Percentiles rank a stretch among this genome's conserved stretches.
Evolutionary conservation across 2,888 invertebrate species (phyloP).

Genomic region (Coenonympha arcania): DNA sequence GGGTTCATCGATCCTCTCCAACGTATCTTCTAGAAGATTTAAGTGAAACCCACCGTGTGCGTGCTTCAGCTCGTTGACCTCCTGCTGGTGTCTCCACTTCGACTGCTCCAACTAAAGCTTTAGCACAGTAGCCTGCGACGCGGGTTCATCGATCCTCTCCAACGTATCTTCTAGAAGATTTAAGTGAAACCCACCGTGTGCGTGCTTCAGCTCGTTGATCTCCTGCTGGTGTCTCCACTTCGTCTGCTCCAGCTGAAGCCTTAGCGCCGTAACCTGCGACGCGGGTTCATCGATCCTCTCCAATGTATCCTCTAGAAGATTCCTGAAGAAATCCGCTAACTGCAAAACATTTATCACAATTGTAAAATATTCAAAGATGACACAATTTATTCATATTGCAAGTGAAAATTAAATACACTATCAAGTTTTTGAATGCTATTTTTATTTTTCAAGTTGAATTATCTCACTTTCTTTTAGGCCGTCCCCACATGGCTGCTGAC

Average conservation of each 20-base stretch:
- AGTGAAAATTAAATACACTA: no score
- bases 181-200: constrained; percentile 72
- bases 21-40: constrained; percentile 78
- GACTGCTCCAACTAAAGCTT: constrained; percentile 80
- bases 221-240: constrained; percentile 83
- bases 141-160: constrained; percentile 74
- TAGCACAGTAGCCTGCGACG: constrained; percentile 74
- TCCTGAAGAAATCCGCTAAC: constrained; percentile 81
- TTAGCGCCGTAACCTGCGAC: constrained; percentile 75
- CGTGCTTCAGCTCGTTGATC: constrained; percentile 81
- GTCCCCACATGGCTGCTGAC: no score
- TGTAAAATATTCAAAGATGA: no score
- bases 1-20: constrained; percentile 76
- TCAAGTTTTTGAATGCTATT: no score
- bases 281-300: constrained; percentile 75
- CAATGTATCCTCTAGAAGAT: constrained; percentile 78
- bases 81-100: constrained; percentile 81
- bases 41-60: constrained; percentile 75
- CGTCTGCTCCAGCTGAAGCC: constrained; percentile 80
- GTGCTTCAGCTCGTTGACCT: constrained; percentile 82
- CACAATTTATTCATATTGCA: no score
- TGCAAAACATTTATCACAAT: constrained; percentile 42
- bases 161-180: constrained; percentile 79
- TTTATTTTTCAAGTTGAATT: no score
- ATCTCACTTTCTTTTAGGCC: no score